phyloP scores from a whole-genome alignment of 2,797 vertebrate genomes.

The Eulemur albifrons region DNA sequence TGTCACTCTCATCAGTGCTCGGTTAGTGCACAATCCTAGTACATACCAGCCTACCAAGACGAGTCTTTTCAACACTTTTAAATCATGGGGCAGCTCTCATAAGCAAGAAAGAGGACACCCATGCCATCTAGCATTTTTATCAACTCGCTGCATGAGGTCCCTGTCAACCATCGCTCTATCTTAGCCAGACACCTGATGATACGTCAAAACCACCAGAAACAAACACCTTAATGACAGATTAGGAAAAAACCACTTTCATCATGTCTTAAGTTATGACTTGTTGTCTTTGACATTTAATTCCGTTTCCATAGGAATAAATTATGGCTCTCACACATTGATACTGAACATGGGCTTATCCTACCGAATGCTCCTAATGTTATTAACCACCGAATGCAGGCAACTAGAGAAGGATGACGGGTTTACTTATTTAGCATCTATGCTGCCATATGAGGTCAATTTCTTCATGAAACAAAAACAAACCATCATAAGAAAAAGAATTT shows the following conservation, averaged over 20 bases:
- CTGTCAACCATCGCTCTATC: neutral
- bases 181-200: neutral
- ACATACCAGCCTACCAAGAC: neutral
- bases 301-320: neutral
- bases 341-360: neutral
- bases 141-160: neutral
- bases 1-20: neutral
- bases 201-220: neutral
- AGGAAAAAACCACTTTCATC: neutral
- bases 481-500: slow-evolving; percentile 63
- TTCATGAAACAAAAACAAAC: slow-evolving; percentile 77
- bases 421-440: neutral
- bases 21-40: rapidly evolving
- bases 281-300: slow-evolving; percentile 24
- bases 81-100: neutral
- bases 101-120: neutral
- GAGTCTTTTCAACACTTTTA: neutral
- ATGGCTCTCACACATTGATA: neutral
- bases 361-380: neutral
- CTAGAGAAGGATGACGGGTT: neutral
- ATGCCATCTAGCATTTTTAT: neutral
- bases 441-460: neutral
- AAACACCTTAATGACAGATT: neutral
- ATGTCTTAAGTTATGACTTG: neutral
- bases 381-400: neutral